Evolutionary conservation across 2,113 vertebrate genomes (phyloP).

Genomic region (Melanocharis versteri): DNA sequence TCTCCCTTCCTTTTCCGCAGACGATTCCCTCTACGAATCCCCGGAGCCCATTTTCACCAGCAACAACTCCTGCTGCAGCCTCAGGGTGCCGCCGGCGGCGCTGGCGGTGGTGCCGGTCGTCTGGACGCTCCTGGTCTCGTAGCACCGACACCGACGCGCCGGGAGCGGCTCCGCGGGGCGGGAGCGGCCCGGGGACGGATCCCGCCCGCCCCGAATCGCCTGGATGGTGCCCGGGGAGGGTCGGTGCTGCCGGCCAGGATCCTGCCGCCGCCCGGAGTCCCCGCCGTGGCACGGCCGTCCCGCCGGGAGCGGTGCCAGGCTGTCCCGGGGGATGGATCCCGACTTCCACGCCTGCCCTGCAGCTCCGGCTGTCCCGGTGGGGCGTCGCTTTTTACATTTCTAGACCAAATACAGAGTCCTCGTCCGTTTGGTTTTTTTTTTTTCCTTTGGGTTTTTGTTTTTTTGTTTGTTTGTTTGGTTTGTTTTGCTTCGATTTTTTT

Average conservation of each 20-base stretch:
- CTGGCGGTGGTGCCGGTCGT: constrained; percentile 69
- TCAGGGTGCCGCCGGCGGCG: constrained; percentile 61
- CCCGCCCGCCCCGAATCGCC: neutral
- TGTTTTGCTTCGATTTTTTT: neutral
- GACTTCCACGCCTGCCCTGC: neutral
- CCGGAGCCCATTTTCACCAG: constrained; percentile 95
- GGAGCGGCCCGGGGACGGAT: neutral
- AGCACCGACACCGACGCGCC: neutral
- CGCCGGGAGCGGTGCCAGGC: neutral
- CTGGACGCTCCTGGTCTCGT: constrained; percentile 76
- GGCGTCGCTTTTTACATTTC: constrained; percentile 59
- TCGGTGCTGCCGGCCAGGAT: neutral
- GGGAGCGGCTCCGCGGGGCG: neutral
- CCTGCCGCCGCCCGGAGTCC: neutral
- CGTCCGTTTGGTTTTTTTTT: neutral
- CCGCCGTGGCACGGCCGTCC: neutral
- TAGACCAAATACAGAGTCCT: constrained; percentile 67
- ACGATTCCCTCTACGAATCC: constrained; percentile 92
- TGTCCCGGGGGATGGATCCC: neutral
- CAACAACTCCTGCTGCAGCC: constrained; percentile 84
- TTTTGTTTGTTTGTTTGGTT: neutral
- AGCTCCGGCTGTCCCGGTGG: neutral
- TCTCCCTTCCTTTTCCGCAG: constrained; percentile 42
- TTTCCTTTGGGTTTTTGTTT: neutral
- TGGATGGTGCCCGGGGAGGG: neutral